Evolutionary conservation across 2,888 invertebrate species (phyloP).

Genomic region (Aporophyla lueneburgensis): DNA sequence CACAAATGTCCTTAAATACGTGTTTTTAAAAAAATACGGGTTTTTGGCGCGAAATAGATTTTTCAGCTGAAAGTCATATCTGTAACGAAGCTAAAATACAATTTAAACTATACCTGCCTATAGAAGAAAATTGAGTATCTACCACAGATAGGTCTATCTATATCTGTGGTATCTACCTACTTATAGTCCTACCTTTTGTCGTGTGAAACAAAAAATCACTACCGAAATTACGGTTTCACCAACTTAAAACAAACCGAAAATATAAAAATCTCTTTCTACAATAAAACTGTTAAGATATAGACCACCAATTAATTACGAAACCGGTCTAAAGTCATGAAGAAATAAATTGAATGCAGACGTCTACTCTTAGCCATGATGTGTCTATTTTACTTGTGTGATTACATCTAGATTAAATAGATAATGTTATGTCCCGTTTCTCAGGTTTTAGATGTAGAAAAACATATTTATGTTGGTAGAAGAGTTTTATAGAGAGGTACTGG

Average conservation of each 20-base stretch:
- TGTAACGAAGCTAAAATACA: neutral
- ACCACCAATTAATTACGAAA: conserved; percentile 23
- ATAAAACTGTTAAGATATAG: conserved; percentile 11
- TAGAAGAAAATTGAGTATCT: neutral
- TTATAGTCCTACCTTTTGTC: too few relatives aligned
- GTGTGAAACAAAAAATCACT: neutral
- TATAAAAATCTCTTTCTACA: conserved; percentile 17
- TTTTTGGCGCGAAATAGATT: too few relatives aligned
- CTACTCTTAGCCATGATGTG: neutral
- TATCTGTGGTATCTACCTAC: neutral
- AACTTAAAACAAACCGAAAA: neutral
- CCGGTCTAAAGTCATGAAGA: conserved; percentile 28
- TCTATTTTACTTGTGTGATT: conserved; percentile 29
- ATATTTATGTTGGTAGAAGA: neutral
- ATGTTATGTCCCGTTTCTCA: conserved; percentile 2
- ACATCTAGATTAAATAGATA: conserved; percentile 23
- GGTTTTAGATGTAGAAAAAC: neutral
- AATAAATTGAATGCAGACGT: conserved; percentile 36
- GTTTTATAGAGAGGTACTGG: neutral
- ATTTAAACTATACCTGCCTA: neutral
- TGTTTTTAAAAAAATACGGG: too few relatives aligned
- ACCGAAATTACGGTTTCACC: neutral
- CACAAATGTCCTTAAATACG: too few relatives aligned
- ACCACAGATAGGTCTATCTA: too few relatives aligned
- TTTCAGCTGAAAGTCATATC: too few relatives aligned